These are phyloP conservation scores for Melikaiella ostensackeni DNA, from an alignment of 2,888 invertebrate genomes.

Conservation along the genomic window DNA sequence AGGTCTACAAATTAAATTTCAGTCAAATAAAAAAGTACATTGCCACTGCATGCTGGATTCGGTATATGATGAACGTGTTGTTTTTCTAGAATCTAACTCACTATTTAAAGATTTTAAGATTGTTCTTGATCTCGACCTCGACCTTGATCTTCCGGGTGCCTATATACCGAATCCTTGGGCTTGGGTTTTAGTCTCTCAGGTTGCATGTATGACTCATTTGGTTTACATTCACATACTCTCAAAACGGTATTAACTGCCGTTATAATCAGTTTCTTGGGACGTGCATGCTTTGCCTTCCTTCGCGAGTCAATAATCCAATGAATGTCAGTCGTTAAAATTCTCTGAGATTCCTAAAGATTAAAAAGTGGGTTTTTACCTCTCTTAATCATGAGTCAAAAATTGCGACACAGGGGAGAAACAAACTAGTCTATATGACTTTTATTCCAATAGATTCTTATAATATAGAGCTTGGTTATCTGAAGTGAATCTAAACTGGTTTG, in stretches of 20 bases:
- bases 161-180: slow-evolving; percentile 22
- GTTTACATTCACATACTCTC: slow-evolving; percentile 18
- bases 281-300: slow-evolving; percentile 32
- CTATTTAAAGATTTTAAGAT: neutral
- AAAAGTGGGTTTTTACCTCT: slow-evolving; percentile 22
- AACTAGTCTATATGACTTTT: neutral
- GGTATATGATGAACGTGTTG: slow-evolving; percentile 4
- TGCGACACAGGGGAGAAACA: neutral
- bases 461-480: neutral
- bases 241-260: slow-evolving; percentile 28
- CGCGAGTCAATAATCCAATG: neutral
- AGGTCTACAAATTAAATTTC: neutral
- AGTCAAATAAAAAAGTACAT: neutral
- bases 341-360: neutral
- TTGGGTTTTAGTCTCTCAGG: slow-evolving; percentile 28
- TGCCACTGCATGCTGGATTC: slow-evolving; percentile 31
- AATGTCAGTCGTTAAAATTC: slow-evolving; percentile 13
- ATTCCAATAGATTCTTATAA: neutral
- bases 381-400: slow-evolving; percentile 19
- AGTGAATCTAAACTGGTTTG: neutral
- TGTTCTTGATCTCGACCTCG: neutral
- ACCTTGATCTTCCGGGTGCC: neutral
- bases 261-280: slow-evolving; percentile 27
- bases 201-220: slow-evolving; percentile 37
- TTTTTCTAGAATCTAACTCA: slow-evolving; percentile 16